Base-by-base conservation (phyloP, 2,797 vertebrate species). In the Dicrostonyx torquatus region DNA sequence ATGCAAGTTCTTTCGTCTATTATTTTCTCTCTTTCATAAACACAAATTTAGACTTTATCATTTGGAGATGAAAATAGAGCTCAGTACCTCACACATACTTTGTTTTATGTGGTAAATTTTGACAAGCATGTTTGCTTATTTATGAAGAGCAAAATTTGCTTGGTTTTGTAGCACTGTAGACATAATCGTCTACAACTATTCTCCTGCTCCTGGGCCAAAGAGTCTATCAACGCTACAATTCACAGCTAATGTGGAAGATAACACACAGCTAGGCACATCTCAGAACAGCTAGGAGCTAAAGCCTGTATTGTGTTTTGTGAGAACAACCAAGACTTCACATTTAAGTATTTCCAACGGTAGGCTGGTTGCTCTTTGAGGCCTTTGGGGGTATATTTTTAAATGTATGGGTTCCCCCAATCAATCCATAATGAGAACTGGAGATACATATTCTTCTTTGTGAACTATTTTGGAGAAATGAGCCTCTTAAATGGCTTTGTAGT, bases 31-130 rank as follows among this genome's bases (percentile, higher is more conserved):
- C 31, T 55, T 82, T 83, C n/a, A 85, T 53, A 80, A 80, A 66
- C n/a, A 15, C 70, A 77, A 76, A 82, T 72, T 8, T 76, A 18
- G 26, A 70, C 1, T 91, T 89, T n/a, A 10, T 90, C 88, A 83
- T 83, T 90, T 86, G 22, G 22, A 70, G 6, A 11, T 95, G 37
- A 95, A 92, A 66, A 50, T 70, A 72, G 12, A 96, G 66, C 2
- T 17, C 13, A 55, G 14, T 31, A 91, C 1, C 5, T 79, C 6
- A 58, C 43, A 12, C 31, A 89, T 87, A 88, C 43, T 87, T 79
- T 58, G 55, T 77, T 93, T 86, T 58, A 50, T 14, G 40, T 45
- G 68, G 13, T 34, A 18, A 62, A 37, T 60, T 86, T 72, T 64
- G 40, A 55, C 66, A 43, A 94, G 10, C 48, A 20, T n/a, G 11